Percentiles rank a stretch among this genome's conserved stretches.
Conservation (phyloP, 2,797 vertebrate genomes). For the Galagoides demidoff region DNA sequence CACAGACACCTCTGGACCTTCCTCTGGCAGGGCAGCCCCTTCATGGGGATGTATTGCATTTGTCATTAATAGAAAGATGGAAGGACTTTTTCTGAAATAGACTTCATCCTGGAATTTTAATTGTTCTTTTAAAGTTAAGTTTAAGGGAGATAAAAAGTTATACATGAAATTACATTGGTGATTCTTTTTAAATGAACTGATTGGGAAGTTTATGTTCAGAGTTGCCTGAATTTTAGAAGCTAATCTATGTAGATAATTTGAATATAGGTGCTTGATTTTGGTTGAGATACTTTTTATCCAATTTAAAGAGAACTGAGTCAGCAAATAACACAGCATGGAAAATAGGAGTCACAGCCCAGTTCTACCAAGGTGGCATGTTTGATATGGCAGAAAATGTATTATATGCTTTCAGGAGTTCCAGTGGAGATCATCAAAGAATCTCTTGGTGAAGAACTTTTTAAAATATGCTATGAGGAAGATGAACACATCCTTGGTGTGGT, state of each 20-base stretch:
- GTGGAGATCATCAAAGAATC: conserved; percentile 91
- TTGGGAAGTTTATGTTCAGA: background rate
- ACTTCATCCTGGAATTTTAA: background rate
- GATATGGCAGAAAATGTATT: background rate
- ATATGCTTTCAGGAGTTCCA: conserved; percentile 88
- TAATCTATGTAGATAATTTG: background rate
- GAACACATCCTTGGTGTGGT: conserved; percentile 95
- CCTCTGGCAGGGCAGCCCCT: background rate
- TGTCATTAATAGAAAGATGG: background rate
- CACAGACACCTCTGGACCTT: background rate
- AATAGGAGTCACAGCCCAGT: background rate
- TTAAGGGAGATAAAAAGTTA: background rate
- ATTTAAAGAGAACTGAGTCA: background rate
- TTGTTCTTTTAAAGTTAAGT: background rate
- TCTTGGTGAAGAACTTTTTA: conserved; percentile 96
- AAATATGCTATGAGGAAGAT: conserved; percentile 97
- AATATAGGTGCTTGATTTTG: background rate
- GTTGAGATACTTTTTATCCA: background rate
- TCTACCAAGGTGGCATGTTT: background rate
- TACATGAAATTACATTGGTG: background rate
- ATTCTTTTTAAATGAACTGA: background rate
- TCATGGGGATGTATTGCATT: background rate
- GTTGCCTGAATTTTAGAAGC: background rate
- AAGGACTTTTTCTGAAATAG: background rate
- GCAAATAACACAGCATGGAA: background rate